Percentiles rank a stretch among this genome's conserved stretches.
phyloP scores from a whole-genome alignment of 53 echinoderm and acorn worm species.

The Luidia sarsii region DNA sequence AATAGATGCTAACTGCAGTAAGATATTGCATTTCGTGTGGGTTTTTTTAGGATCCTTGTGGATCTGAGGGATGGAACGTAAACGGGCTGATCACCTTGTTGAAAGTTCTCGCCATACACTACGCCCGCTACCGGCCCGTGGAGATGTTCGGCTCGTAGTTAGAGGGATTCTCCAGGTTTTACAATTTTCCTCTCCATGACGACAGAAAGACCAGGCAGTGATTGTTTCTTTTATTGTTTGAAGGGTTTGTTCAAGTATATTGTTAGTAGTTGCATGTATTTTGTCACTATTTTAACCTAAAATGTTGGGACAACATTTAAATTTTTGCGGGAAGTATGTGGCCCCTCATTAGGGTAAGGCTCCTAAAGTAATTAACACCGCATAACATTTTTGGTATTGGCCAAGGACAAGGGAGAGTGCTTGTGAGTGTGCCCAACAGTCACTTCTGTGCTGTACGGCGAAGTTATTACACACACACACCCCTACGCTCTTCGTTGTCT shows the following conservation, averaged over 20 bases:
- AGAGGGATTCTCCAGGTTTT: not conserved
- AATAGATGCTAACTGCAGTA: no score
- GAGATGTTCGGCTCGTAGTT: not conserved
- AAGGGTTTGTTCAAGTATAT: no score
- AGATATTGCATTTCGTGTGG: not conserved
- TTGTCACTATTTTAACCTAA: not conserved
- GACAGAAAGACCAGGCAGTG: not conserved
- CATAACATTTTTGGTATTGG: no score
- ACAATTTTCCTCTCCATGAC: not conserved
- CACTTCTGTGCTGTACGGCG: no score
- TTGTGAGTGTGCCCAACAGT: no score
- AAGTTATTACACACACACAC: no score
- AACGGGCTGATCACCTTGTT: no score
- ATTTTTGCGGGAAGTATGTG: not conserved
- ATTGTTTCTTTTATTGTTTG: not conserved
- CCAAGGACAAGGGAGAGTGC: no score
- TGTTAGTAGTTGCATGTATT: not conserved
- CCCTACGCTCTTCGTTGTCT: no score
- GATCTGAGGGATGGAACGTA: not conserved
- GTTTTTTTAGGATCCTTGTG: not conserved
- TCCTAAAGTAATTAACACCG: no score
- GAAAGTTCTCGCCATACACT: not conserved
- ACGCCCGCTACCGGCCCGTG: not conserved
- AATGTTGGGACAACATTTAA: constrained; percentile 5
- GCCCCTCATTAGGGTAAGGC: no score